phyloP scores from a whole-genome alignment of 2,888 invertebrate genomes.

The Carpatolechia fugitivella region DNA sequence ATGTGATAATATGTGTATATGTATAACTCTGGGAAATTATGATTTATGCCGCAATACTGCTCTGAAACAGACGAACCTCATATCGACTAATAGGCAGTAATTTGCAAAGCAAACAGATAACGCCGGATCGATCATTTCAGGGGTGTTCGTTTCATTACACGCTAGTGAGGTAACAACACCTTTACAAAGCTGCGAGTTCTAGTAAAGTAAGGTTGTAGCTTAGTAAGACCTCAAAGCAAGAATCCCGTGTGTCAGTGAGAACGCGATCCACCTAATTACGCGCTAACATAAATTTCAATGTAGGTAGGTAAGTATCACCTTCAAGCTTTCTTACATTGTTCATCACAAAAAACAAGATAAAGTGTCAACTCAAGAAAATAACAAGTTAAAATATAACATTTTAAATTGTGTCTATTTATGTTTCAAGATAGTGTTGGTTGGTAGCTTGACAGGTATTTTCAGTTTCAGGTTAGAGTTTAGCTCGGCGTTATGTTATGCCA shows the following conservation, averaged over 20 bases:
- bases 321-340: background rate
- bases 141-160: background rate
- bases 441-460: too few relatives aligned
- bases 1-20: too few relatives aligned
- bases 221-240: background rate
- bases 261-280: conserved; percentile 14
- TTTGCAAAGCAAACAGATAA: background rate
- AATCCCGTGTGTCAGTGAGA: background rate
- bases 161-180: too few relatives aligned
- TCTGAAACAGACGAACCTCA: background rate
- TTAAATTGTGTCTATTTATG: too few relatives aligned
- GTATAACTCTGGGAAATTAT: background rate
- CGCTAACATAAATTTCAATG: conserved; percentile 21
- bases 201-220: background rate
- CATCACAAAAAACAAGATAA: background rate
- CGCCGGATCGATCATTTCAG: background rate
- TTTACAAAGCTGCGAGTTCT: background rate
- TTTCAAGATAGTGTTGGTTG: too few relatives aligned
- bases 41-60: background rate
- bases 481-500: too few relatives aligned
- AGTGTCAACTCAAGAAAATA: background rate
- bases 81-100: background rate
- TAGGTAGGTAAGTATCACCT: background rate
- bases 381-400: background rate
- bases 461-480: too few relatives aligned